phyloP scores from a whole-genome alignment of 2,113 vertebrate species.

The Protomyctophum bolini region DNA sequence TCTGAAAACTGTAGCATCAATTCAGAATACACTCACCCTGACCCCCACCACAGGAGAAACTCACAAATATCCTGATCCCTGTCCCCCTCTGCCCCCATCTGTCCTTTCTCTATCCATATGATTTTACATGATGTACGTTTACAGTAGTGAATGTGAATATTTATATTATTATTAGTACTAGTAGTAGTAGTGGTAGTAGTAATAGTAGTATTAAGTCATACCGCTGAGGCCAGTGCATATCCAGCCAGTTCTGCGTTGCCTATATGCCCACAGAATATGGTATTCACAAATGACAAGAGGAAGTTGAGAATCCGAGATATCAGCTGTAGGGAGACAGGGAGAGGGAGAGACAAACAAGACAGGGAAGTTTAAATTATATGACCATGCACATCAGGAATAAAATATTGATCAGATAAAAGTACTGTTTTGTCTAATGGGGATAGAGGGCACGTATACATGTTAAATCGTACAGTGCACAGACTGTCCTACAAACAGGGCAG shows the following conservation, averaged over 20 bases:
- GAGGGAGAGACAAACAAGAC: conserved; percentile 11
- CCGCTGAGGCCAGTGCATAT: conserved; percentile 87
- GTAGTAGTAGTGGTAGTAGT: neutral
- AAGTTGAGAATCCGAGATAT: conserved; percentile 86
- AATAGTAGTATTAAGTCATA: conserved; percentile 54
- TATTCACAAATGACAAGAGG: conserved; percentile 85
- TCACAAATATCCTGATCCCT: too few relatives aligned
- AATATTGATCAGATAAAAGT: neutral
- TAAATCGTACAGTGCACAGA: too few relatives aligned
- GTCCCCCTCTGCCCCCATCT: too few relatives aligned
- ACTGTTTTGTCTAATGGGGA: neutral
- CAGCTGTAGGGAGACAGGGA: conserved; percentile 74
- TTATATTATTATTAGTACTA: neutral
- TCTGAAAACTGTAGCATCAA: too few relatives aligned
- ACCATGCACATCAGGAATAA: neutral
- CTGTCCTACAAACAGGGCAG: too few relatives aligned
- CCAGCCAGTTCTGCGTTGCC: conserved; percentile 90
- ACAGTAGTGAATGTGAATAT: neutral
- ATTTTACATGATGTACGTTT: neutral
- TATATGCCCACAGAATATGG: conserved; percentile 93
- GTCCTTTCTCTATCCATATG: neutral
- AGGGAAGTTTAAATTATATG: neutral
- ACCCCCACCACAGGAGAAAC: too few relatives aligned
- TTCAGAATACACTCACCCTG: too few relatives aligned
- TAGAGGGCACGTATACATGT: too few relatives aligned